Conservation (phyloP, 2,113 vertebrate species). For the Motacilla alba region DNA sequence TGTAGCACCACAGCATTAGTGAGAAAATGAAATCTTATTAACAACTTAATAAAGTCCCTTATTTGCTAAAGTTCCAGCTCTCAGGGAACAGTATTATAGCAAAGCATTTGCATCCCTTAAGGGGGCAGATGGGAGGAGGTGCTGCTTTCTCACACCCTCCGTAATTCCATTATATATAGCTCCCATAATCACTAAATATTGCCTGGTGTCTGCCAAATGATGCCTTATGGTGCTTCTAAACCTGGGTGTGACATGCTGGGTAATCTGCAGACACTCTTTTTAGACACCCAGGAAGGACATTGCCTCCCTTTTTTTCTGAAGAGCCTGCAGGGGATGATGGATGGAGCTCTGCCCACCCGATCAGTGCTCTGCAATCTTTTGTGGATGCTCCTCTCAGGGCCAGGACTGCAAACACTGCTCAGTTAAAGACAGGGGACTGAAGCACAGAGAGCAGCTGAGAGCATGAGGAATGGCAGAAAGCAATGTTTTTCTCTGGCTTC, state of each 20-base stretch:
- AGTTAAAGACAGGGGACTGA: not conserved
- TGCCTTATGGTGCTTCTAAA: constrained; percentile 50
- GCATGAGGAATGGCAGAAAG: not conserved
- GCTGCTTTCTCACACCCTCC: constrained; percentile 45
- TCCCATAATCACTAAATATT: not conserved
- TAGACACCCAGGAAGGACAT: not conserved
- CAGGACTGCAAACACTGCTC: not conserved
- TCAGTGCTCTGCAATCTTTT: not conserved
- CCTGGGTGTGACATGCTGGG: constrained; percentile 21
- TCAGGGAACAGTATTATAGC: not conserved
- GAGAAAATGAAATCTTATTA: constrained; percentile 70
- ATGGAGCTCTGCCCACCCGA: not conserved
- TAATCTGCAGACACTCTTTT: not conserved
- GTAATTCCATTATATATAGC: constrained; percentile 32
- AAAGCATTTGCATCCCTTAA: constrained; percentile 40
- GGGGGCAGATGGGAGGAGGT: constrained; percentile 56
- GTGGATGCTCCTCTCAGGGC: not conserved
- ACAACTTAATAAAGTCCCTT: constrained; percentile 68
- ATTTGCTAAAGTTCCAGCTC: constrained; percentile 60
- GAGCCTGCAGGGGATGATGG: not conserved
- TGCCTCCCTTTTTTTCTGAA: not conserved
- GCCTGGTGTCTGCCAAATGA: constrained; percentile 34
- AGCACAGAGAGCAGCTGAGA: not conserved
- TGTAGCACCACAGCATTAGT: constrained; percentile 41
- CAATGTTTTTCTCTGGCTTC: not conserved